Conservation (phyloP, 2,113 vertebrate species). For the Nycticebus coucang region DNA sequence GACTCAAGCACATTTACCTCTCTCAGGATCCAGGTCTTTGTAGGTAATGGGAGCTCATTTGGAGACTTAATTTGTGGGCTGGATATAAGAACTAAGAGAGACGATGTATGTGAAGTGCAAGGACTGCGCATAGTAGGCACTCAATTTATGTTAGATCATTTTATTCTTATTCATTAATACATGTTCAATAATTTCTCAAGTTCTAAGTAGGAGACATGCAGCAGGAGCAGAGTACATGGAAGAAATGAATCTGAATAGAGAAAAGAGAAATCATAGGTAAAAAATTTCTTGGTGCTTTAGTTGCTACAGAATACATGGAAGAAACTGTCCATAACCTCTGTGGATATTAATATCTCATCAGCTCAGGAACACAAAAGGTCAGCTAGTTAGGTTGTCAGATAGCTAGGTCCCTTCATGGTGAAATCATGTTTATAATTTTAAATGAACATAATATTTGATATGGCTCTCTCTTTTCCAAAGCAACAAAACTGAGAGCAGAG, state of each 20-base stretch:
- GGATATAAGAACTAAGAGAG: background rate
- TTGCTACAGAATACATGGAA: background rate
- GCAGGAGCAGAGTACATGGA: conserved; percentile 4
- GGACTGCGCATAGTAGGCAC: conserved; percentile 2
- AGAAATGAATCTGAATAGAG: conserved; percentile 43
- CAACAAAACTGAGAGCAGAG: background rate
- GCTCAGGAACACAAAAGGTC: background rate
- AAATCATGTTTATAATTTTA: background rate
- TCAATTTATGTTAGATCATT: conserved; percentile 29
- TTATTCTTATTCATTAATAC: conserved; percentile 58
- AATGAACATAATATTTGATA: background rate
- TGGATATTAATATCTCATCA: conserved; percentile 18
- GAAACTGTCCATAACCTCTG: background rate
- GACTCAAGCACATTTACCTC: background rate
- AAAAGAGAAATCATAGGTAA: conserved; percentile 33
- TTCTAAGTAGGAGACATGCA: conserved; percentile 55
- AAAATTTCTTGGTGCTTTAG: conserved; percentile 17
- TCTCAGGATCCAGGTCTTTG: background rate
- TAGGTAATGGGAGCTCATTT: background rate
- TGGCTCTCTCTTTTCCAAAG: conserved; percentile 33
- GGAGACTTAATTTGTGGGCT: background rate
- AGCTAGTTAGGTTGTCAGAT: background rate
- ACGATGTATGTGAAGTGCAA: background rate
- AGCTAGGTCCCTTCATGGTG: background rate
- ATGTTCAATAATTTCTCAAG: conserved; percentile 30